Base-by-base conservation (phyloP, 2,113 vertebrate species). In the Leucopternis melanops region DNA sequence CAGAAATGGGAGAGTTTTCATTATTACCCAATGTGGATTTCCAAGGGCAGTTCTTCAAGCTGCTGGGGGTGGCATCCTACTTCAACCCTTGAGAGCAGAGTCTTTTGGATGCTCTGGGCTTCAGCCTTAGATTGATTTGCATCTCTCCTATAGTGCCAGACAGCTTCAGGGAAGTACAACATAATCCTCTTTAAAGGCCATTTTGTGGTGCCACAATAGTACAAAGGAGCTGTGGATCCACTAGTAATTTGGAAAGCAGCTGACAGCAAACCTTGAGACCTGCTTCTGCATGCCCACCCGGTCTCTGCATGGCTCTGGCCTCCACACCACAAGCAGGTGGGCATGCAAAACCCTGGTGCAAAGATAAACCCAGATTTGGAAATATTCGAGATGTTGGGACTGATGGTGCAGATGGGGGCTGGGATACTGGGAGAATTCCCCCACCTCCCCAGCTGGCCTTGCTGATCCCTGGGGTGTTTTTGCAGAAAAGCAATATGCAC, bases 331-430 rank as follows among this genome's bases (percentile, higher is more conserved):
- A 4, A 13, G 34, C 36, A 65, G 59, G 16, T 27, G 63, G 45
- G 4, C 29, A 14, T 16, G 36, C 13, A 29, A 62, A 52, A 5
- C 52, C 13, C 42, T 19, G 45, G 6, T 47, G 57, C 34, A 52
- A 42, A 82, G n/a, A 12, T 34, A 78, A 29, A 55, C 44, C 5
- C 19, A 36, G 13, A 8, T 32, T 12, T 45, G 49, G 47, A 84
- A 59, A 36, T 38, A 15, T 15, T 26, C 1, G 4, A 54, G 59
- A 2, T n/a, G 19, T 2, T 38, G 31, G 69, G 44, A 31, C 8
- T 29, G 50, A 16, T 0, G 4, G 10, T 27, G 47, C n/a, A 62
- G 34, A 0, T 0, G 13, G 5, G 19, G 13, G 5, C 11, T 65
- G 55, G 36, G 32, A 26, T 36, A 12, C 29, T 26, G 45, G 55